Evolutionary conservation across 2,113 vertebrate species (phyloP).

Genomic region (Carassius auratus): DNA sequence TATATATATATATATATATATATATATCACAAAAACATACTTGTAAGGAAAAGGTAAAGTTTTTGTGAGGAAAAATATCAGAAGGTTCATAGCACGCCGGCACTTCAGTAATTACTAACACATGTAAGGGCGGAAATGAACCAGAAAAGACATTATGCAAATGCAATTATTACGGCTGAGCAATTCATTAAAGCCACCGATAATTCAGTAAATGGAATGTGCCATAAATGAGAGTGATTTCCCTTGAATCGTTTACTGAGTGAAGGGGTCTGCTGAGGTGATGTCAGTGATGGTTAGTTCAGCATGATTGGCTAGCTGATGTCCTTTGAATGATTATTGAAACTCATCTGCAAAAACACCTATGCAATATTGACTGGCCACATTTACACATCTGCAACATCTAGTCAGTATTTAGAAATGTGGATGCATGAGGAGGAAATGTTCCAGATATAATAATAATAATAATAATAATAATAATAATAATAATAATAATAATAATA

Average conservation of each 20-base stretch:
- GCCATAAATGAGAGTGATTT: slow-evolving; percentile 56
- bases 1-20: too few relatives aligned
- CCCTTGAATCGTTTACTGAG: slow-evolving; percentile 53
- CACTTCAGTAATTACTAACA: slow-evolving; percentile 60
- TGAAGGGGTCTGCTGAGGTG: slow-evolving; percentile 35
- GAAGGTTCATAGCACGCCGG: slow-evolving; percentile 27
- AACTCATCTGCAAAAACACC: background rate
- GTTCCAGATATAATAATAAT: too few relatives aligned
- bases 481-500: too few relatives aligned
- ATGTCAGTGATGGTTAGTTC: background rate
- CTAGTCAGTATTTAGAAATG: background rate
- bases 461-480: too few relatives aligned
- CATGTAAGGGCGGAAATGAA: slow-evolving; percentile 66
- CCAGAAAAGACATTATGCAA: slow-evolving; percentile 72
- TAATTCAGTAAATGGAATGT: slow-evolving; percentile 60
- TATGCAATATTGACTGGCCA: background rate
- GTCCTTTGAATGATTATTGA: slow-evolving; percentile 10
- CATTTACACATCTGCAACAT: background rate
- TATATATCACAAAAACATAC: background rate
- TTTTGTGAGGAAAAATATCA: slow-evolving; percentile 42
- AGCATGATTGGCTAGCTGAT: background rate
- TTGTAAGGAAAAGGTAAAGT: background rate
- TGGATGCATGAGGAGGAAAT: background rate
- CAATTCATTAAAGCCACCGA: slow-evolving; percentile 68
- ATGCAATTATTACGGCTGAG: slow-evolving; percentile 65